Conservation (phyloP, 2,888 invertebrate species). For the Neria commutata region DNA sequence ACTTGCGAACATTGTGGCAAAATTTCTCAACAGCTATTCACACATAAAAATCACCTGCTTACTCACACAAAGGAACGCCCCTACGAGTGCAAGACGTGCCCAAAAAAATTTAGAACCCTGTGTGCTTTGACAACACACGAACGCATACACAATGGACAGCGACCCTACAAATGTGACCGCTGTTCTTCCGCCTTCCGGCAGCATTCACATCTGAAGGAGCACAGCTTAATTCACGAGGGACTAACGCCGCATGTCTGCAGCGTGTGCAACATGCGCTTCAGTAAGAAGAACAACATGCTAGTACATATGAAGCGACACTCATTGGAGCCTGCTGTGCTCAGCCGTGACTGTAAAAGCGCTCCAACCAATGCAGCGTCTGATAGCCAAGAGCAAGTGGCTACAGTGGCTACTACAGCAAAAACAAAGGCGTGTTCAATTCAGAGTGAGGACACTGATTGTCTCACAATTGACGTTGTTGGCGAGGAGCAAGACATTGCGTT, state of each 20-base stretch:
- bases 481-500: not conserved
- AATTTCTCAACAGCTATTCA: slow-evolving; percentile 25
- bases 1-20: slow-evolving; percentile 25
- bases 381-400: too few species aligned
- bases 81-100: slow-evolving; percentile 32
- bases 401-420: too few species aligned
- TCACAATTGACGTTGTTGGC: too few species aligned
- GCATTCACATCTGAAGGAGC: slow-evolving; percentile 36
- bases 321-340: too few species aligned
- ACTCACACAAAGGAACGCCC: slow-evolving; percentile 41
- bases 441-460: too few species aligned
- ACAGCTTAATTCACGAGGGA: slow-evolving; percentile 35
- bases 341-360: too few species aligned
- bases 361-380: too few species aligned
- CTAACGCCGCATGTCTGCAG: slow-evolving; percentile 32
- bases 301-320: slow-evolving; percentile 36
- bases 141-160: slow-evolving; percentile 36
- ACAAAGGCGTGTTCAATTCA: too few species aligned
- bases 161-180: slow-evolving; percentile 38
- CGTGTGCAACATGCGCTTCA: slow-evolving; percentile 33
- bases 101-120: slow-evolving; percentile 38
- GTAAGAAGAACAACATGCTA: slow-evolving; percentile 27
- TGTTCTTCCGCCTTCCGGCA: slow-evolving; percentile 38
- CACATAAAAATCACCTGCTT: slow-evolving; percentile 38
- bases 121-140: slow-evolving; percentile 35